Base-by-base conservation (phyloP, 2,113 vertebrate genomes). In the Madoqua kirkii region DNA sequence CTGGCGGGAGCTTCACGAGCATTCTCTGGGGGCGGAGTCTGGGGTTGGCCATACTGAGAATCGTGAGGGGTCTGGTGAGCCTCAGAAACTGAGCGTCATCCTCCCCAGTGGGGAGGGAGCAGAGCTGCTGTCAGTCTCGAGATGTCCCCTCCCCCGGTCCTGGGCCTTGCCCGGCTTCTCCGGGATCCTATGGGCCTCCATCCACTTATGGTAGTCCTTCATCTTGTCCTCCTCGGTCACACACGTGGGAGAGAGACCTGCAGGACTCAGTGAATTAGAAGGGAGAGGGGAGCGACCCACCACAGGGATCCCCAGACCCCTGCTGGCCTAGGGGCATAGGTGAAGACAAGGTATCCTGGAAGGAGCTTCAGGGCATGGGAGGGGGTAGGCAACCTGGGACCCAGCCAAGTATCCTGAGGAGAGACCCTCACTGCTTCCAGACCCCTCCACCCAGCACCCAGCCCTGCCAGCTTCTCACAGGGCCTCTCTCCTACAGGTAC, bases 401-500 rank as follows among this genome's bases (percentile, higher is more conserved):
- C 27, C 76, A 52, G 45, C 31, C 27, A 54, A 25, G 16, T 62
- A 21, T 87, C 50, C 27, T 40, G 57, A 88, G 45, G 82, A 81
- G 48, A 91, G 40, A 92, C 48, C 17, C 29, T 79, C 33, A 83
- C 19, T 48, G 33, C 17, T 27, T 91, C 23, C 45, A 71, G 60
- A 67, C 48, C 55, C 55, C 50, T 81, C 43, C 36, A n/a, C 45
- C 25, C 62, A 76, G 91, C 59, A 62, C 67, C 27, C 87, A 50
- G 83, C 82, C 83, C 71, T 55, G 14, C 76, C 78, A 74, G 40
- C 17, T 45, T 96, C 91, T 98, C 98, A 98, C 33, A 36, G 83
- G 71, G 86, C 78, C 94, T 98, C 95, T 97, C 89, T 97, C 87
- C 96, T 78, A 52, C 98, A 98, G 98, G 98, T 97, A 55, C 87